These are phyloP conservation scores for Scaptomyza graminum DNA, from an alignment of 1,140 invertebrate genomes.

Conservation along the genomic window DNA sequence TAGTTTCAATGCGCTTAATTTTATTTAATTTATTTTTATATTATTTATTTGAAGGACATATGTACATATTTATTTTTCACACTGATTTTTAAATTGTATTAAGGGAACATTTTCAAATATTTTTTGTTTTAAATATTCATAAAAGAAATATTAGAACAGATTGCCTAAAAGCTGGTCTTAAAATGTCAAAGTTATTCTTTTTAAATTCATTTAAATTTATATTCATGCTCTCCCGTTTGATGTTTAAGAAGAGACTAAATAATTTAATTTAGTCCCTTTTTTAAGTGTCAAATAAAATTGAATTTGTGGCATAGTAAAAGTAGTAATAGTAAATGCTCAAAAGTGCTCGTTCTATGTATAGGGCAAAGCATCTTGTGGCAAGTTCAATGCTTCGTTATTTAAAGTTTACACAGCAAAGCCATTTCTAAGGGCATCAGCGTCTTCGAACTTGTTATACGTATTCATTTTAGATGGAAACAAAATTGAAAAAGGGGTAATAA, in stretches of 20 bases:
- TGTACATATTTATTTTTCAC: too few species aligned
- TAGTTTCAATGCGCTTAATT: too few species aligned
- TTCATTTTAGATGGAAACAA: conserved; percentile 52
- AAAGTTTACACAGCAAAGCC: conserved; percentile 23
- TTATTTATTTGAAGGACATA: too few species aligned
- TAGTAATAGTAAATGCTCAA: neutral
- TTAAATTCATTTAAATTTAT: neutral
- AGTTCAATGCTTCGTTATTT: conserved; percentile 22
- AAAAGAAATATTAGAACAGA: too few species aligned
- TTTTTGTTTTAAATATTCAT: too few species aligned
- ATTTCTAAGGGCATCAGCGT: neutral
- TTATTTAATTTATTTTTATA: too few species aligned
- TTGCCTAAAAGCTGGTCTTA: too few species aligned
- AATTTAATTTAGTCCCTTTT: neutral
- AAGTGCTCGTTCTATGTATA: conserved; percentile 6
- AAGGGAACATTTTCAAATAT: too few species aligned
- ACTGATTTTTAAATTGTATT: too few species aligned
- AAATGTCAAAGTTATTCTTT: too few species aligned
- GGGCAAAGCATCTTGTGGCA: neutral
- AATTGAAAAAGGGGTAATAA: conserved; percentile 37
- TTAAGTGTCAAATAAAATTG: neutral
- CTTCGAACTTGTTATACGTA: neutral
- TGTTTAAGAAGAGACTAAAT: neutral
- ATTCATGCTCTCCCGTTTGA: neutral
- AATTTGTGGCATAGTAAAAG: neutral